Evolutionary conservation across 2,888 invertebrate genomes (phyloP).

Genomic region (Ferrisia virgata): DNA sequence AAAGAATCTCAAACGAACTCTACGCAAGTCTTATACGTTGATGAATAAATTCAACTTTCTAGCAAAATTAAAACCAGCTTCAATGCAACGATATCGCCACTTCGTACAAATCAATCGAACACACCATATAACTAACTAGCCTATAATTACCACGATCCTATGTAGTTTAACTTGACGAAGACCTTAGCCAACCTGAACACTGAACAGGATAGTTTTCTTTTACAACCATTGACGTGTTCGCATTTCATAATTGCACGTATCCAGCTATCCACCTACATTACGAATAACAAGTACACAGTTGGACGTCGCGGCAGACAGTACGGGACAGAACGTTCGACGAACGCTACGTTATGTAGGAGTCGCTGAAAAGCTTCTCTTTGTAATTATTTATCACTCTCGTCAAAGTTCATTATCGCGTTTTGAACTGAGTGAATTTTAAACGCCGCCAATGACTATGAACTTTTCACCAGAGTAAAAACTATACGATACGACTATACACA

Average conservation of each 20-base stretch:
- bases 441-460: neutral
- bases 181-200: neutral
- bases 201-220: neutral
- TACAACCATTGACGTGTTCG: neutral
- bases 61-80: neutral
- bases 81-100: neutral
- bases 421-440: neutral
- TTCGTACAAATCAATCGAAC: neutral
- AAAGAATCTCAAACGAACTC: no score
- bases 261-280: no score
- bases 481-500: no score
- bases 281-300: neutral
- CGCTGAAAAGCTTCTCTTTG: neutral
- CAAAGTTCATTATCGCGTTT: neutral
- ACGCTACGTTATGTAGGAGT: neutral
- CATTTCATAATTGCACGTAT: neutral
- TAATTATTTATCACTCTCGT: neutral
- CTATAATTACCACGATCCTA: neutral
- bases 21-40: neutral
- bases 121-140: neutral
- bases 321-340: no score
- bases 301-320: no score
- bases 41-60: neutral
- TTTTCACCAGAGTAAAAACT: no score
- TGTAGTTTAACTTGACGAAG: neutral